Evolutionary conservation across 2,797 vertebrate genomes (phyloP).

Genomic region (Leptoclinus maculatus): DNA sequence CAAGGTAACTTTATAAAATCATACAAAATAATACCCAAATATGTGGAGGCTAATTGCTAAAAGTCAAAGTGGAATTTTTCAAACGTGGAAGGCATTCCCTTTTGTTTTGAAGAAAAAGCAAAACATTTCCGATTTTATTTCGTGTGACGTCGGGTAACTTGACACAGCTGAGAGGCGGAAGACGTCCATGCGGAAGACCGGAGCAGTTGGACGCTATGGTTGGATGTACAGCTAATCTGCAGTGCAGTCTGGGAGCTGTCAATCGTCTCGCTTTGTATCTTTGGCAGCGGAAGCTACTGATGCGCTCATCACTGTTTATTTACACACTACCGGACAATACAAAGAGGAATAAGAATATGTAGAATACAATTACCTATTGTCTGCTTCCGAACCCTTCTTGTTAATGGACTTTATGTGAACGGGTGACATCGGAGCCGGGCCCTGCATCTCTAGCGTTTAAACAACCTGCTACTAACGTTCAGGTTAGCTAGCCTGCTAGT

Average conservation of each 20-base stretch:
- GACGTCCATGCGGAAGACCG: constrained; percentile 64
- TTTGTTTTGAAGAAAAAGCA: constrained; percentile 24
- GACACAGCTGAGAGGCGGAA: constrained; percentile 36
- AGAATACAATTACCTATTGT: constrained; percentile 11
- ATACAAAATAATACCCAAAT: not conserved
- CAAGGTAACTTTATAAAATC: not conserved
- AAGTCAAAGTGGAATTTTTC: not conserved
- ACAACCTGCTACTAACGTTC: constrained; percentile 58
- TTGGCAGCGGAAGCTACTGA: constrained; percentile 32
- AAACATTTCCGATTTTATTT: rapidly evolving
- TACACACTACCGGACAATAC: constrained; percentile 13
- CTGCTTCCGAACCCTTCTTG: not conserved
- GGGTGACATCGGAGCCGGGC: constrained; percentile 64
- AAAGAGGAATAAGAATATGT: constrained; percentile 59
- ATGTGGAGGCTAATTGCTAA: not conserved
- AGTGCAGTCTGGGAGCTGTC: constrained; percentile 83
- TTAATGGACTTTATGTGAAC: constrained; percentile 9
- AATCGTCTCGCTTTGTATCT: constrained; percentile 62
- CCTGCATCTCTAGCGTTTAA: constrained; percentile 60
- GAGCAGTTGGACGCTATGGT: constrained; percentile 40
- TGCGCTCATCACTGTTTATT: constrained; percentile 41
- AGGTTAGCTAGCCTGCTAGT: constrained; percentile 44
- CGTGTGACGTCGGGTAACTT: not conserved
- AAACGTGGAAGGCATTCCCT: not conserved
- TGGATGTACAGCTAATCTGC: constrained; percentile 65